These are phyloP conservation scores for Peromyscus aztecus DNA, from an alignment of 2,797 vertebrate species.

Conservation along the genomic window DNA sequence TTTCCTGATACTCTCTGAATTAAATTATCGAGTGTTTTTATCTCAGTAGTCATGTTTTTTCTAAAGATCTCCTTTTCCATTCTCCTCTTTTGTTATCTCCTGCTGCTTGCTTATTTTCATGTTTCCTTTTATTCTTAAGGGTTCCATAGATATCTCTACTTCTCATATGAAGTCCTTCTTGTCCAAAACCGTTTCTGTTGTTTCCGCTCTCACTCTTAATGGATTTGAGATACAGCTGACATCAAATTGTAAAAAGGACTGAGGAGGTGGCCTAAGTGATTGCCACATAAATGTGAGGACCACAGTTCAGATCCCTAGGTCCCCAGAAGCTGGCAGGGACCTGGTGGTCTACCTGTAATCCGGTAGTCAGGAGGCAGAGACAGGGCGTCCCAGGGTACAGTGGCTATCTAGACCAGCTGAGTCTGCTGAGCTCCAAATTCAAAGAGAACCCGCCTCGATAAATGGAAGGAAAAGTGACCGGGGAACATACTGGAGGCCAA, in stretches of 20 bases:
- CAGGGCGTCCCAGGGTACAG: no score
- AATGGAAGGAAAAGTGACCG: neutral
- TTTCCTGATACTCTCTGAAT: neutral
- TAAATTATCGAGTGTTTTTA: neutral
- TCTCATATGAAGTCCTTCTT: neutral
- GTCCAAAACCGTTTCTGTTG: neutral
- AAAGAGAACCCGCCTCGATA: neutral
- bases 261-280: neutral
- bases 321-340: neutral
- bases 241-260: neutral
- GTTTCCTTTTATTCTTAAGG: neutral
- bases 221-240: neutral
- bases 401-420: neutral
- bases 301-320: neutral
- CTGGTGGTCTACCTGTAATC: neutral
- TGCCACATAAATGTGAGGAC: neutral
- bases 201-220: neutral
- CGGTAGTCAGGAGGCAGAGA: neutral
- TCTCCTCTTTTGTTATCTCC: neutral
- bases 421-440: neutral
- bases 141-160: neutral
- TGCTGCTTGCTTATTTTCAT: neutral
- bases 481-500: neutral
- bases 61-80: neutral
- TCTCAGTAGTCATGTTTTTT: neutral